Conservation (phyloP, 2,888 invertebrate genomes). For the Parascotia fuliginaria region DNA sequence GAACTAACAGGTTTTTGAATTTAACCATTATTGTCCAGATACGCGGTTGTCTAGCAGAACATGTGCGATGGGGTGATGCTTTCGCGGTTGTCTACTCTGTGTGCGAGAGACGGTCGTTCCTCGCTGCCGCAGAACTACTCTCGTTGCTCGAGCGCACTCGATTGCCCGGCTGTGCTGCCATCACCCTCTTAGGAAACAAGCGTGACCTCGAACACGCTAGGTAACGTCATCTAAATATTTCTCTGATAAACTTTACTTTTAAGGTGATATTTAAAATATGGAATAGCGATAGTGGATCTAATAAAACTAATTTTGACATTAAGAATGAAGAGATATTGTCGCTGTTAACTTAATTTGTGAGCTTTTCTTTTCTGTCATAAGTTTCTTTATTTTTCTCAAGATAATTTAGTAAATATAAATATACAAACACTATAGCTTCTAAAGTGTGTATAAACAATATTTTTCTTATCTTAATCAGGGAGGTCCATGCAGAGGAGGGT, state of each 20-base stretch:
- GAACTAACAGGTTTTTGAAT: neutral
- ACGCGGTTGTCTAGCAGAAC: constrained; percentile 90
- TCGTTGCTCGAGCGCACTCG: constrained; percentile 90
- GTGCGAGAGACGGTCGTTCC: constrained; percentile 76
- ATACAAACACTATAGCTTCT: too few species aligned
- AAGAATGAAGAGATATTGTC: too few species aligned
- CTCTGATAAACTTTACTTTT: too few species aligned
- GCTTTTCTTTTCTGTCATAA: too few species aligned
- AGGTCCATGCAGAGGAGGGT: constrained; percentile 92
- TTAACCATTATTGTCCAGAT: constrained; percentile 75
- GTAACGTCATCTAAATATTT: constrained; percentile 63
- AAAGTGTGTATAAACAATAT: neutral
- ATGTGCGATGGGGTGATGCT: constrained; percentile 93
- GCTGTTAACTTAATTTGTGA: too few species aligned
- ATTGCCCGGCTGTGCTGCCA: constrained; percentile 91
- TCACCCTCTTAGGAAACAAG: constrained; percentile 92
- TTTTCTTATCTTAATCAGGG: constrained; percentile 72
- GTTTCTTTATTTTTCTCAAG: too few species aligned
- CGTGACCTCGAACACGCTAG: constrained; percentile 93
- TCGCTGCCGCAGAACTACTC: constrained; percentile 90
- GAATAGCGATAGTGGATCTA: too few species aligned
- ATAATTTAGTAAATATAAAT: too few species aligned
- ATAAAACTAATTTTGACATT: too few species aligned
- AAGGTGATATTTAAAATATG: too few species aligned
- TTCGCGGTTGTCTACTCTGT: constrained; percentile 94